Conservation (phyloP, 2,797 vertebrate genomes). For the Enteromius fasciolatus region DNA sequence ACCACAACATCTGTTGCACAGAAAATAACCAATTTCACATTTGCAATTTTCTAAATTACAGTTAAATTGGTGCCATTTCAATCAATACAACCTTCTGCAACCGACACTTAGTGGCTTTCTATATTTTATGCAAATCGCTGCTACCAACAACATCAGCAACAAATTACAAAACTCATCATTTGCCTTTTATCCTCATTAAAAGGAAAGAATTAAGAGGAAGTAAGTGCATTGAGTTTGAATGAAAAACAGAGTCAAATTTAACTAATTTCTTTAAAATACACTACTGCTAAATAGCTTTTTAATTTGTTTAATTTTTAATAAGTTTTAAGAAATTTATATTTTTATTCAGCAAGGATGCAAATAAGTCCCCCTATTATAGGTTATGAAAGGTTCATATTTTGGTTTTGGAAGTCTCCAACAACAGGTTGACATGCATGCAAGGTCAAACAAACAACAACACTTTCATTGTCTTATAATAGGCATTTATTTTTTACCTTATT, state of each 20-base stretch:
- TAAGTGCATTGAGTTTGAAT: not conserved
- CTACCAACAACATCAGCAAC: not conserved
- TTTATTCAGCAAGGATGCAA: not conserved
- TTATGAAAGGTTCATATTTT: too few species aligned
- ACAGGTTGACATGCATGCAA: too few species aligned
- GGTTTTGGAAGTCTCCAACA: too few species aligned
- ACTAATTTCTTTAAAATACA: not conserved
- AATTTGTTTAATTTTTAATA: too few species aligned
- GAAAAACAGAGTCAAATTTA: not conserved
- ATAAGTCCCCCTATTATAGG: not conserved
- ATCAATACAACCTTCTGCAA: not conserved
- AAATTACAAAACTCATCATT: not conserved
- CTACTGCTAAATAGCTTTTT: not conserved
- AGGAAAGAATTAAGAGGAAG: not conserved
- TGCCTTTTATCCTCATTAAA: not conserved
- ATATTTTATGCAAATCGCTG: not conserved
- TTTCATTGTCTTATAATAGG: too few species aligned
- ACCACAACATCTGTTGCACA: not conserved
- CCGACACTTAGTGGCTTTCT: not conserved
- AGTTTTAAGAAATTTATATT: not conserved
- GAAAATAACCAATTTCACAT: not conserved
- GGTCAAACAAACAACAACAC: too few species aligned
- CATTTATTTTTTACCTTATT: too few species aligned
- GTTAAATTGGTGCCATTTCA: not conserved
- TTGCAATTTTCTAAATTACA: not conserved